phyloP scores from a whole-genome alignment of 1,140 invertebrate species.

The Andricus grossulariae region DNA sequence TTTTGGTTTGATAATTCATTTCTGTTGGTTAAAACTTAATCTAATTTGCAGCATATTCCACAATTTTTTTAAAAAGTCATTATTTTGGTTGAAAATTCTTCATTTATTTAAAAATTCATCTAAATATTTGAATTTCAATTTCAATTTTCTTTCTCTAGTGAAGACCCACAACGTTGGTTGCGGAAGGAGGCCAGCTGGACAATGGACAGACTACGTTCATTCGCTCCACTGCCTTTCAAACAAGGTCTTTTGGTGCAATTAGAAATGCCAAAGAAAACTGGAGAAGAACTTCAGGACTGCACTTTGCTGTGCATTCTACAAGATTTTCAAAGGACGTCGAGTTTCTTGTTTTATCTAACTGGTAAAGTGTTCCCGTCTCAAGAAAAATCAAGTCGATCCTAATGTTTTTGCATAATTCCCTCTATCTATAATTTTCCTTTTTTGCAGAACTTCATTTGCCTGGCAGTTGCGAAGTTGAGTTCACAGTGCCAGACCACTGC shows the following conservation, averaged over 20 bases:
- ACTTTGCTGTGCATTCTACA: slow-evolving; percentile 70
- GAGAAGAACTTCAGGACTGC: slow-evolving; percentile 54
- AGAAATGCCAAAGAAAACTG: slow-evolving; percentile 61
- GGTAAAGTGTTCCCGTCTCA: slow-evolving; percentile 51
- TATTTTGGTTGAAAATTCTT: too few species aligned
- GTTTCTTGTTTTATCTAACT: slow-evolving; percentile 70
- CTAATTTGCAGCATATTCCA: too few species aligned
- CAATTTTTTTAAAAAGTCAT: too few species aligned
- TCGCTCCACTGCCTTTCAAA: slow-evolving; percentile 71
- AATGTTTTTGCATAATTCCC: too few species aligned
- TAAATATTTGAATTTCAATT: too few species aligned
- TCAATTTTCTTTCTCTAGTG: slow-evolving; percentile 48
- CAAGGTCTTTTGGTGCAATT: slow-evolving; percentile 72
- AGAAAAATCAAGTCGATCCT: not conserved
- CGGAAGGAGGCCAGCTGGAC: slow-evolving; percentile 71
- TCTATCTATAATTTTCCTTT: not conserved
- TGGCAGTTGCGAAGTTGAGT: slow-evolving; percentile 70
- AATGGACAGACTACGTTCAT: slow-evolving; percentile 67
- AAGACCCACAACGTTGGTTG: slow-evolving; percentile 72
- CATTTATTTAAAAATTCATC: too few species aligned
- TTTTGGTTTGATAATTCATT: too few species aligned
- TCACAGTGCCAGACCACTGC: slow-evolving; percentile 66
- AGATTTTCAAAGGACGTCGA: slow-evolving; percentile 73
- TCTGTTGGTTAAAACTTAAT: too few species aligned
- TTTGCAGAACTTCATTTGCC: slow-evolving; percentile 70